Evolutionary conservation across 1,140 invertebrate genomes (phyloP), one percentile per base, ranked within the genome.

Genomic region (Amphibalanus amphitrite): DNA sequence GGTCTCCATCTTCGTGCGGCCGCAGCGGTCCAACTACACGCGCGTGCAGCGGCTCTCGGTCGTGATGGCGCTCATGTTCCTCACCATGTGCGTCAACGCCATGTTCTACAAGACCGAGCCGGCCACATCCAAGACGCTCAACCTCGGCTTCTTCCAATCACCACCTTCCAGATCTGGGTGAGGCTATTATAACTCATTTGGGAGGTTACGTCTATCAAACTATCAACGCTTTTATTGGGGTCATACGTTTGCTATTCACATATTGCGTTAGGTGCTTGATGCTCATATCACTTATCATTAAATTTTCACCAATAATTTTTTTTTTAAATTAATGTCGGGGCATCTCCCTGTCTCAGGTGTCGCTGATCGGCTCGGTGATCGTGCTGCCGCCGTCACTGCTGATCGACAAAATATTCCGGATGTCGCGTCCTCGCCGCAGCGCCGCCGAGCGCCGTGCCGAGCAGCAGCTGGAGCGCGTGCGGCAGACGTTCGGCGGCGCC

Each of bases 21-120:
- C 40, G 70, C 77, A 79, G 1, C 73, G 77, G 65, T 81, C 79
- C 71, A 77, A 74, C 70, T 82, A 82, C 73, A 82, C 80, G 17
- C 75, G 81, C 20, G 77, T 80, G n/a, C 81, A 82, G 74, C 75
- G 81, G 33, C 73, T 81, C 17, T 80, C 80, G 0, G 81, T 81
- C 72, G 81, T 80, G 72, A 75, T 81, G 72, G 77, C 78, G 0
- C 75, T 82, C 26, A 75, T 81, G 8, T 81, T 81, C 70, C 76
- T 80, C 26, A 81, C 79, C 17, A 82, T 82, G 81, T 80, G 81
- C 67, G 77, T 80, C 33, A 82, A 82, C 74, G 79, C 79, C 72
- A 82, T 82, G 80, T 82, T 78, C 75, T 82, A 81, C 74, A 79
- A 79, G 20, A 71, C 72, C 4, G 71, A 72, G 29, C 72, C 72